phyloP scores from a whole-genome alignment of 2,113 vertebrate species.

The Marcusenius ussheri region DNA sequence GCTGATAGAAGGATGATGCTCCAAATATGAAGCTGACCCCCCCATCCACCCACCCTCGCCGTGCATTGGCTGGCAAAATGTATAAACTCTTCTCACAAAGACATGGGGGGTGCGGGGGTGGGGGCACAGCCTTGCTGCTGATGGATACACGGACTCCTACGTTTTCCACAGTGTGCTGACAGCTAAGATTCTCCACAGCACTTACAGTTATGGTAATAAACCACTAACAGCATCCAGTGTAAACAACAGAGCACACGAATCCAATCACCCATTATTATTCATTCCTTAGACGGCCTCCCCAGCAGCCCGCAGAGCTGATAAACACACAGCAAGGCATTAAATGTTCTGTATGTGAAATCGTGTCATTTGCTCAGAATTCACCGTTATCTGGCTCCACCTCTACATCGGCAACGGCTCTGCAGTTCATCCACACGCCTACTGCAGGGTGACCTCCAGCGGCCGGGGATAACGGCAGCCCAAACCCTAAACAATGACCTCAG shows the following conservation, averaged over 20 bases:
- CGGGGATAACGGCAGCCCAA: background rate
- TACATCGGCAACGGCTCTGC: background rate
- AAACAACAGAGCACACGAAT: background rate
- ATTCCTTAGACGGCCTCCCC: background rate
- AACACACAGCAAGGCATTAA: background rate
- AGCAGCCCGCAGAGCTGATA: background rate
- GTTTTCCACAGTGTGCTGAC: slow-evolving; percentile 22
- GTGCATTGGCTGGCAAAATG: slow-evolving; percentile 42
- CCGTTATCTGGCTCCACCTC: background rate
- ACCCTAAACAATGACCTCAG: background rate
- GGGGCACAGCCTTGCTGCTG: slow-evolving; percentile 30
- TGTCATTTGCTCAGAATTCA: background rate
- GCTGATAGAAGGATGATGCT: slow-evolving; percentile 33
- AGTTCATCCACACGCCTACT: background rate
- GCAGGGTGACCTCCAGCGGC: background rate
- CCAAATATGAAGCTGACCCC: slow-evolving; percentile 5
- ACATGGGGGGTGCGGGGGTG: slow-evolving; percentile 23
- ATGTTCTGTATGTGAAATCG: background rate
- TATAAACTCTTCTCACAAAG: slow-evolving; percentile 48
- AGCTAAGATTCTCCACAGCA: slow-evolving; percentile 26
- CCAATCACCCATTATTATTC: background rate
- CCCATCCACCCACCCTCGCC: background rate
- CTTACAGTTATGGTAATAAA: slow-evolving; percentile 18
- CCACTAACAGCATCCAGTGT: background rate
- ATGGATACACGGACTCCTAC: slow-evolving; percentile 38